Evolutionary conservation across 92 coral and sea anemone genomes (phyloP), one percentile per base, ranked within the genome.

Genomic region (Palythoa grandis): DNA sequence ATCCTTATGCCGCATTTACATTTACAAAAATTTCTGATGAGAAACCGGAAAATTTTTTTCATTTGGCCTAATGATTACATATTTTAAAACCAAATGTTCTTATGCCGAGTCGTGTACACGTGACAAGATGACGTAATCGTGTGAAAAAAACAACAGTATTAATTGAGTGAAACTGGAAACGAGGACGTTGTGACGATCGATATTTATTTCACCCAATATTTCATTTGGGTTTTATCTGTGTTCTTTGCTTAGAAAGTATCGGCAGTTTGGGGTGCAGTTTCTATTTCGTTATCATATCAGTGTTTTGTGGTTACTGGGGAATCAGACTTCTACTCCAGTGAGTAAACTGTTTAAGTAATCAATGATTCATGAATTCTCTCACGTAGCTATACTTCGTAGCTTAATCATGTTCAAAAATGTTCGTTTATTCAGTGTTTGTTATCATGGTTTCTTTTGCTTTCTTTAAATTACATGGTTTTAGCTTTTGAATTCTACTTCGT

Each of bases 311-410:
- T 69, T 23, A 69, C 25, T 37, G 17, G 40, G 2, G 39, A 12
- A 13, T 6, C 14, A 37, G 7, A 23, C 39, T 35, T 25, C 43
- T 3, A 37, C 47, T 29, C 11, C 74, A 37, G 74, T 29, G 12
- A 29, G 20, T 35, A 69, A 69, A 10, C 37, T 69, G 74, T 69
- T 69, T 69, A 69, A 69, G 43, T 69, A 29, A 14, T 69, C 74
- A 69, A 69, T 69, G 74, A 69, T 69, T 69, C 14, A 69, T 69
- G 74, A 69, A 13, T 1, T 29, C 11, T 63, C 69, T 69, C 74
- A 29, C 47, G 39, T 37, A 25, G 11, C 14, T 29, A 25, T 25
- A 22, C 20, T 25, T 67, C 66, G 66, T 16, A 67, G 37, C 15
- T 67, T 0, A 13, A 67, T 25, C 35, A 22, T 11, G 39, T 10